Conservation (phyloP, 1,140 invertebrate species). For the Hyles euphorbiae region DNA sequence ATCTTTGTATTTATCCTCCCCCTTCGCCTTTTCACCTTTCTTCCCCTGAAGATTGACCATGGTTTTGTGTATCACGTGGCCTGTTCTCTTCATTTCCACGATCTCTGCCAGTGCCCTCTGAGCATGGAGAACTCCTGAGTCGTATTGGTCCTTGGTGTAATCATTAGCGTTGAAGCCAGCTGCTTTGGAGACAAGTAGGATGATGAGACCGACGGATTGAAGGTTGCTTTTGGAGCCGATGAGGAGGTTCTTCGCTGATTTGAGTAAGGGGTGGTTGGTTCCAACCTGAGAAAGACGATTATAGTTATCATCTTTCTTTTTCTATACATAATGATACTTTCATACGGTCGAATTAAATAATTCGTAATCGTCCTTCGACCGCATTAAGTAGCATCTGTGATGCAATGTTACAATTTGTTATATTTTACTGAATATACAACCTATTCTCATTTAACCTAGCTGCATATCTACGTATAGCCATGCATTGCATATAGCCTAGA, state of each 20-base stretch:
- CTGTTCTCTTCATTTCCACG: constrained; percentile 96
- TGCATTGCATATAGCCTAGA: too few species aligned
- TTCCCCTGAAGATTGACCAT: constrained; percentile 83
- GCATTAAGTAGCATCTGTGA: too few species aligned
- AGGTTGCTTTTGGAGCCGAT: constrained; percentile 81
- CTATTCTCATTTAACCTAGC: too few species aligned
- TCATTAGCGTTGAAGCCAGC: constrained; percentile 55
- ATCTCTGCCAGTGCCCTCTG: constrained; percentile 92
- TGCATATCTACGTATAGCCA: too few species aligned
- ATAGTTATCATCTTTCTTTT: too few species aligned
- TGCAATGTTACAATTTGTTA: too few species aligned
- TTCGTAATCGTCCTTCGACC: too few species aligned
- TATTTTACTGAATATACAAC: too few species aligned
- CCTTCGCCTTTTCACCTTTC: constrained; percentile 26
- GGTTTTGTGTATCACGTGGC: constrained; percentile 93
- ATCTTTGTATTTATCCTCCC: constrained; percentile 51
- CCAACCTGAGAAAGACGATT: constrained; percentile 36
- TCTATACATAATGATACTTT: too few species aligned
- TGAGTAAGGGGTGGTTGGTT: constrained; percentile 60
- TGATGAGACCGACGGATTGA: constrained; percentile 90
- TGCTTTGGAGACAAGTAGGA: constrained; percentile 90
- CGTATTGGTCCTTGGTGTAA: constrained; percentile 39
- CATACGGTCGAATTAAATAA: too few species aligned
- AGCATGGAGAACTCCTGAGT: constrained; percentile 49
- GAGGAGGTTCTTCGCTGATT: constrained; percentile 59